Percentiles rank a stretch among this genome's conserved stretches.
Evolutionary conservation across 2,888 invertebrate genomes (phyloP).

Genomic region (Endomychus coccineus): DNA sequence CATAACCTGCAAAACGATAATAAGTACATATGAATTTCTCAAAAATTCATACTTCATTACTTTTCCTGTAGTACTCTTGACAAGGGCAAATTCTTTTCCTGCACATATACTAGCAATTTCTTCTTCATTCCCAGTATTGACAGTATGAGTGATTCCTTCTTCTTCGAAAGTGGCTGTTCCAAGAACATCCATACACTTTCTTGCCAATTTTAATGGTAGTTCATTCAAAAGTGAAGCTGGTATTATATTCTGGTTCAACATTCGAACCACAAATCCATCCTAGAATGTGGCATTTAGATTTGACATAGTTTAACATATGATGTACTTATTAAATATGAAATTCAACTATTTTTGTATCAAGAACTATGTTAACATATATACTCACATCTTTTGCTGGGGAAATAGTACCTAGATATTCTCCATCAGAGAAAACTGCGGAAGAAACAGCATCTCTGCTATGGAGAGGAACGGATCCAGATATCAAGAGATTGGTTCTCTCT

Average conservation of each 20-base stretch:
- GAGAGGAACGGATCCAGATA: slow-evolving; percentile 43
- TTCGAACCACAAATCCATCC: slow-evolving; percentile 75
- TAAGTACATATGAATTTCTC: not conserved
- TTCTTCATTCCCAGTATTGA: slow-evolving; percentile 54
- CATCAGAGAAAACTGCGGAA: slow-evolving; percentile 66
- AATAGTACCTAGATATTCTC: slow-evolving; percentile 69
- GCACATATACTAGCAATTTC: slow-evolving; percentile 70
- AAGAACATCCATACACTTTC: slow-evolving; percentile 70
- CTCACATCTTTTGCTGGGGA: slow-evolving; percentile 71
- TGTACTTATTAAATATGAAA: no score
- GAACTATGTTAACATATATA: not conserved
- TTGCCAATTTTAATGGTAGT: slow-evolving; percentile 66
- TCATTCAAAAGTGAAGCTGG: slow-evolving; percentile 55
- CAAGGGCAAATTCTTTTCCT: slow-evolving; percentile 85
- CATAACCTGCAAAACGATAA: slow-evolving; percentile 54
- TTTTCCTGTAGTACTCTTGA: slow-evolving; percentile 79
- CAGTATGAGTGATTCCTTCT: slow-evolving; percentile 44
- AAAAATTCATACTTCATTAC: slow-evolving; percentile 40
- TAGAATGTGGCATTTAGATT: slow-evolving; percentile 32
- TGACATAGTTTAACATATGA: slow-evolving; percentile 3
- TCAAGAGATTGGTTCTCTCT: slow-evolving; percentile 49
- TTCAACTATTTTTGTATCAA: no score
- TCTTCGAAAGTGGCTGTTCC: slow-evolving; percentile 67
- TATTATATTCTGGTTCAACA: slow-evolving; percentile 55
- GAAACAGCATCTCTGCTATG: slow-evolving; percentile 45